These are phyloP conservation scores for Nilaparvata lugens DNA, from an alignment of 1,140 invertebrate species.

Conservation along the genomic window DNA sequence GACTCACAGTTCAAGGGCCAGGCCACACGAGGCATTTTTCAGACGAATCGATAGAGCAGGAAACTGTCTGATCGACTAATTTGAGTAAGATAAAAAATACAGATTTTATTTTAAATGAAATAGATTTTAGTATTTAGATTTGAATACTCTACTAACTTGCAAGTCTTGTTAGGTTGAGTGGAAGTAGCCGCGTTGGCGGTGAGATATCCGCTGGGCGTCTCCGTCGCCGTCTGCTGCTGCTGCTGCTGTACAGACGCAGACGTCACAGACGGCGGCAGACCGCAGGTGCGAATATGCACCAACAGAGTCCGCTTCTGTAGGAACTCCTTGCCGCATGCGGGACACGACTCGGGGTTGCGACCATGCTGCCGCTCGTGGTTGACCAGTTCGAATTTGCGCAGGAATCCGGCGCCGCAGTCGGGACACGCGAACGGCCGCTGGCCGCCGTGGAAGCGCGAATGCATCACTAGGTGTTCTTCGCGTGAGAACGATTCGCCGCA, in stretches of 20 bases:
- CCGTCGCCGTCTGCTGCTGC: too few species aligned
- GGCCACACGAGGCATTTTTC: too few species aligned
- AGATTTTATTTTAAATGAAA: too few species aligned
- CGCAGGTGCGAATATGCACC: constrained; percentile 42
- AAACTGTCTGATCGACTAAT: too few species aligned
- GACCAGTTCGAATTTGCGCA: constrained; percentile 73
- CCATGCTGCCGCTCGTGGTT: constrained; percentile 73
- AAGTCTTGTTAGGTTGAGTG: constrained; percentile 36
- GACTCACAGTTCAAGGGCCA: too few species aligned
- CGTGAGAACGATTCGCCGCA: constrained; percentile 83
- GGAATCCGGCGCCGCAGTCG: constrained; percentile 75
- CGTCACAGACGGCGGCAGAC: constrained; percentile 17
- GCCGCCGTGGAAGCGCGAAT: constrained; percentile 59
- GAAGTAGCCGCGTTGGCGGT: constrained; percentile 32
- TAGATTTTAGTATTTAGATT: too few species aligned
- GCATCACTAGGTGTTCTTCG: constrained; percentile 58
- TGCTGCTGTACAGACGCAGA: constrained; percentile 13
- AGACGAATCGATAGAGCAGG: too few species aligned
- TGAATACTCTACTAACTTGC: constrained; percentile 38
- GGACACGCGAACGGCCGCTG: constrained; percentile 68
- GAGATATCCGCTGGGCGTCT: constrained; percentile 6
- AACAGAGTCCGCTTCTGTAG: constrained; percentile 70
- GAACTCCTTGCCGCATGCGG: constrained; percentile 73
- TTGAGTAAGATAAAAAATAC: too few species aligned
- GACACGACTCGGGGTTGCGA: constrained; percentile 65